These are phyloP conservation scores for Alcedo atthis DNA, from an alignment of 2,797 vertebrate species.

Conservation along the genomic window DNA sequence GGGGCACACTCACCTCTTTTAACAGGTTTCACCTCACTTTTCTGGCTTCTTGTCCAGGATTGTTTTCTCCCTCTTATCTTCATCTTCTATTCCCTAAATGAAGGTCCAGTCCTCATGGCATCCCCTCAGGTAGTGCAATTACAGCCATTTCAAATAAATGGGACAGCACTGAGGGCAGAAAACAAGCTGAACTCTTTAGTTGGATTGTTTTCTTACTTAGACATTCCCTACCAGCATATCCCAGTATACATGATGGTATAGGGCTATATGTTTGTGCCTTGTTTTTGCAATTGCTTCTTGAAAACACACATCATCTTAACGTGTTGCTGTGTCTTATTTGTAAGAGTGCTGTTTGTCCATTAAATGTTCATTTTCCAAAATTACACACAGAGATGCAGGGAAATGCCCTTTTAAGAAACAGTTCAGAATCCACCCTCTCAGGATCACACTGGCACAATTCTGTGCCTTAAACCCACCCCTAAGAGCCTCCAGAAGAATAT, in stretches of 20 bases:
- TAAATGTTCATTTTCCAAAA: background rate
- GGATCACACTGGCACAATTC: background rate
- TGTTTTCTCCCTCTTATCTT: background rate
- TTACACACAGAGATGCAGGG: background rate
- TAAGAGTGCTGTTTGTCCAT: background rate
- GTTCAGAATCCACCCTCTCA: background rate
- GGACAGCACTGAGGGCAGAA: background rate
- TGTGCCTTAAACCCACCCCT: background rate
- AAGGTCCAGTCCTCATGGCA: background rate
- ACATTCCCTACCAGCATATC: fast-evolving
- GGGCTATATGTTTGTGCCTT: background rate
- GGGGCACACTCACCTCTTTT: background rate
- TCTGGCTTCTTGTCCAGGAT: background rate
- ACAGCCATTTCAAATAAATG: background rate
- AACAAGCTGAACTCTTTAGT: background rate
- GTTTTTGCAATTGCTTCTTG: background rate
- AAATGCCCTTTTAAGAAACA: background rate
- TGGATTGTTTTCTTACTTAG: background rate
- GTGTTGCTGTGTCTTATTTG: background rate
- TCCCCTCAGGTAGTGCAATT: background rate
- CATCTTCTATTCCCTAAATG: background rate
- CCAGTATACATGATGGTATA: background rate
- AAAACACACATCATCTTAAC: background rate
- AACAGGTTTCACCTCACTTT: background rate
- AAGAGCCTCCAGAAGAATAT: background rate